Conservation (phyloP, 1,140 invertebrate genomes). For the Mya arenaria region DNA sequence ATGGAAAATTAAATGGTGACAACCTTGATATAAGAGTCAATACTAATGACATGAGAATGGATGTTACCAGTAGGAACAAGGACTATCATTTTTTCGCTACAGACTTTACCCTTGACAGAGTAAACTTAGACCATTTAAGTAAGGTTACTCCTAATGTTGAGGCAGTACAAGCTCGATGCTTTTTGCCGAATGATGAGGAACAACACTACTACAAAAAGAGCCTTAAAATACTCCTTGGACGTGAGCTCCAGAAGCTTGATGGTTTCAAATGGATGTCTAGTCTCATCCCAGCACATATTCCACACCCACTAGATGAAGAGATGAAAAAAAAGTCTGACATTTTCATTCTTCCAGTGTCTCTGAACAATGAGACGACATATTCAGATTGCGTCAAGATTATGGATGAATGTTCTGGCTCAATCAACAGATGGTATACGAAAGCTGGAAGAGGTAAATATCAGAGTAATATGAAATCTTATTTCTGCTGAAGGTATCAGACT, state of each 20-base stretch:
- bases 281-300: not conserved
- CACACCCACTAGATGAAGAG: slow-evolving; percentile 1
- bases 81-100: slow-evolving; percentile 41
- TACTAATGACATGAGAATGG: slow-evolving; percentile 29
- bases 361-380: not conserved
- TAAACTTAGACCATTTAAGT: not conserved
- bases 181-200: slow-evolving; percentile 14
- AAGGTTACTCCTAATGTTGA: not conserved
- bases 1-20: slow-evolving; percentile 44
- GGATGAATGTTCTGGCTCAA: slow-evolving; percentile 3
- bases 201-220: not conserved
- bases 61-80: not conserved
- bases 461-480: too few species aligned
- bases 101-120: slow-evolving; percentile 10
- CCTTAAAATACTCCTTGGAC: not conserved
- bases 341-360: not conserved
- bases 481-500: too few species aligned
- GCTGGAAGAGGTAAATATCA: slow-evolving; percentile 5
- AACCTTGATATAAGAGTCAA: slow-evolving; percentile 27
- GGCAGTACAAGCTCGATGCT: not conserved
- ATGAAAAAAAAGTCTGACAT: slow-evolving; percentile 2
- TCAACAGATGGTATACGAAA: not conserved
- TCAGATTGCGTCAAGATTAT: not conserved
- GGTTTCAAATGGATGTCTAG: slow-evolving; percentile 27
- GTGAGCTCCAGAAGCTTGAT: not conserved